Evolutionary conservation across 1,140 invertebrate species (phyloP).

Genomic region (Bombus sylvicola): DNA sequence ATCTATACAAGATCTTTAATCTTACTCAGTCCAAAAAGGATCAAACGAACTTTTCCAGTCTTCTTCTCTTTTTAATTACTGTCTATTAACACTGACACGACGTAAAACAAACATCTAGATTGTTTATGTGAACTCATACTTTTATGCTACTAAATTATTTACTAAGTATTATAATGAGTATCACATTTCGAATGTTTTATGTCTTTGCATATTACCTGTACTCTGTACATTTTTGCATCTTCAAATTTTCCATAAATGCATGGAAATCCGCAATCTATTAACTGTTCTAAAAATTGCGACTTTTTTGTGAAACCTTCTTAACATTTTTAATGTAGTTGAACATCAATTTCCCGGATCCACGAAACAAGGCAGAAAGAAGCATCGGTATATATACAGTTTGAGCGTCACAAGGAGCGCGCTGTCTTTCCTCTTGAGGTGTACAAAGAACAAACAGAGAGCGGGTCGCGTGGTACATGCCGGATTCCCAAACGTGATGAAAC

Average conservation of each 20-base stretch:
- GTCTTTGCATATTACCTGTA: too few relatives aligned
- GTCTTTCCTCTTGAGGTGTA: conserved; percentile 13
- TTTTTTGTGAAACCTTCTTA: background rate
- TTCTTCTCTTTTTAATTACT: background rate
- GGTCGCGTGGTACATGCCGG: conserved; percentile 14
- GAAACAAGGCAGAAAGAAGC: conserved; percentile 1
- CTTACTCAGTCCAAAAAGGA: background rate
- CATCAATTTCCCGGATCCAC: background rate
- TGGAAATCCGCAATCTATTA: too few relatives aligned
- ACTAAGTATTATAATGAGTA: background rate
- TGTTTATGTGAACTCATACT: too few relatives aligned
- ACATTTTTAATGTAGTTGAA: background rate
- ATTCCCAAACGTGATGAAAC: conserved; percentile 51
- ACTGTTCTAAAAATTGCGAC: too few relatives aligned
- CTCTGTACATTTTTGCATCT: too few relatives aligned
- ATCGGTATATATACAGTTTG: conserved; percentile 29
- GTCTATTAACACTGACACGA: background rate
- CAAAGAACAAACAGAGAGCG: conserved; percentile 47
- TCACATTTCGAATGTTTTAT: too few relatives aligned
- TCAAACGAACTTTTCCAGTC: too few relatives aligned
- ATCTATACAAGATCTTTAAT: too few relatives aligned
- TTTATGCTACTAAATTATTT: too few relatives aligned
- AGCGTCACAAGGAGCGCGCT: conserved; percentile 6
- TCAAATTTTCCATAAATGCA: background rate
- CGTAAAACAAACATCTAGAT: too few relatives aligned